These are phyloP conservation scores for Oligia latruncula DNA, from an alignment of 2,888 invertebrate species.

Conservation along the genomic window DNA sequence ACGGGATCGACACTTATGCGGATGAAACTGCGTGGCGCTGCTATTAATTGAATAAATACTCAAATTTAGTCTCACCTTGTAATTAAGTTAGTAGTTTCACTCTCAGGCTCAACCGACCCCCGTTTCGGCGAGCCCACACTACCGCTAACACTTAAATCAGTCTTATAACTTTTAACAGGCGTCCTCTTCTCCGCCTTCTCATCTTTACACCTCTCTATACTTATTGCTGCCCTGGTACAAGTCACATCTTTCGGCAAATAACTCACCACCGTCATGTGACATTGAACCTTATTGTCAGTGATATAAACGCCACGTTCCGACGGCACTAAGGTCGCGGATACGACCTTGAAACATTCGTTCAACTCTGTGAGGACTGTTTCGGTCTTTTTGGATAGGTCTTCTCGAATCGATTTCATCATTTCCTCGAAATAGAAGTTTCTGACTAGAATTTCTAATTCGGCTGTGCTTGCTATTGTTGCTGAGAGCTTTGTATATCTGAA, in stretches of 20 bases:
- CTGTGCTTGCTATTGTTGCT: slow-evolving; percentile 94
- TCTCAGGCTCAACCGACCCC: slow-evolving; percentile 73
- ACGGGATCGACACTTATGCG: too few relatives aligned
- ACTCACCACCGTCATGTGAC: slow-evolving; percentile 82
- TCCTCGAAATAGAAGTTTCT: slow-evolving; percentile 95
- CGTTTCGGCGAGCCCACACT: slow-evolving; percentile 81
- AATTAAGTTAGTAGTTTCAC: slow-evolving; percentile 79
- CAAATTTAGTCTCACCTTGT: slow-evolving; percentile 76
- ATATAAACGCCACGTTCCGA: slow-evolving; percentile 88
- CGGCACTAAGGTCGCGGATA: slow-evolving; percentile 88
- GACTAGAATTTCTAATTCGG: slow-evolving; percentile 93
- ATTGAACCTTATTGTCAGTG: slow-evolving; percentile 85
- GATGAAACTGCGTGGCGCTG: too few relatives aligned
- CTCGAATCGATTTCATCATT: slow-evolving; percentile 92
- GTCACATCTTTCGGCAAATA: slow-evolving; percentile 91
- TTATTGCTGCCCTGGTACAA: slow-evolving; percentile 91
- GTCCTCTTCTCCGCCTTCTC: slow-evolving; percentile 79
- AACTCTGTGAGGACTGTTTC: slow-evolving; percentile 89
- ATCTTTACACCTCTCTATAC: slow-evolving; percentile 90
- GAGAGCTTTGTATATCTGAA: slow-evolving; percentile 94
- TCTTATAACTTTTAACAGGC: slow-evolving; percentile 86
- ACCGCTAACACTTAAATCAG: slow-evolving; percentile 86
- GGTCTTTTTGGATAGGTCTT: slow-evolving; percentile 81
- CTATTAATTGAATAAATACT: not conserved
- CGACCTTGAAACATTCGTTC: slow-evolving; percentile 89